Conservation (phyloP, 2,113 vertebrate species). For the Semicossyphus pulcher region DNA sequence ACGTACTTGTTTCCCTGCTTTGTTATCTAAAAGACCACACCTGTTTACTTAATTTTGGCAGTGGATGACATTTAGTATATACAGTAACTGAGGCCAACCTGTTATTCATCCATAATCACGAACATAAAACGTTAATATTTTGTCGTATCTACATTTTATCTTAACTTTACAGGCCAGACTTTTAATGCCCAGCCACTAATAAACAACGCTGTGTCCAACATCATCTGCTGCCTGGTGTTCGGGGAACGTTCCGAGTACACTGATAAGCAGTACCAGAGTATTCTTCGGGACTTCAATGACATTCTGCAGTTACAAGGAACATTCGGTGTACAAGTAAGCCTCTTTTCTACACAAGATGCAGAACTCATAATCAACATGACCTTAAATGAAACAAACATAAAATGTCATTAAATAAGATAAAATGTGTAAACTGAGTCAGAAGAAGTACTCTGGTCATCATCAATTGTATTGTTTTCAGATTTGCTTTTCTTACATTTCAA, state of each 20-base stretch:
- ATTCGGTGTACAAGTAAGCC: constrained; percentile 41
- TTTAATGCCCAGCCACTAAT: constrained; percentile 84
- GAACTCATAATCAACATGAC: no score
- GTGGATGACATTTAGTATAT: no score
- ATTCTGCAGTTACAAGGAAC: neutral
- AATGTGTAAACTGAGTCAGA: no score
- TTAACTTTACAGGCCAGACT: constrained; percentile 78
- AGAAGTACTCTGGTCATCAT: no score
- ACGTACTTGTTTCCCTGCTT: no score
- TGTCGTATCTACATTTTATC: neutral
- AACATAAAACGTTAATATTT: neutral
- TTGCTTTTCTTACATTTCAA: no score
- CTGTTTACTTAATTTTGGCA: no score
- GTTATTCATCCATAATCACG: neutral
- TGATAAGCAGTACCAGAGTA: constrained; percentile 39
- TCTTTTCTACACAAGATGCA: neutral
- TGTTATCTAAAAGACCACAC: no score
- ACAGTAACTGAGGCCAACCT: neutral
- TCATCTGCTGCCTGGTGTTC: constrained; percentile 74
- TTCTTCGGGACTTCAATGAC: constrained; percentile 42
- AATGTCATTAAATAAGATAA: no score
- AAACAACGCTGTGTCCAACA: constrained; percentile 82
- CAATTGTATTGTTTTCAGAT: no score
- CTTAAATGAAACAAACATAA: no score
- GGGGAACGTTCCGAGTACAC: constrained; percentile 63